phyloP scores from a whole-genome alignment of 2,888 invertebrate species.

The Pteria penguin region DNA sequence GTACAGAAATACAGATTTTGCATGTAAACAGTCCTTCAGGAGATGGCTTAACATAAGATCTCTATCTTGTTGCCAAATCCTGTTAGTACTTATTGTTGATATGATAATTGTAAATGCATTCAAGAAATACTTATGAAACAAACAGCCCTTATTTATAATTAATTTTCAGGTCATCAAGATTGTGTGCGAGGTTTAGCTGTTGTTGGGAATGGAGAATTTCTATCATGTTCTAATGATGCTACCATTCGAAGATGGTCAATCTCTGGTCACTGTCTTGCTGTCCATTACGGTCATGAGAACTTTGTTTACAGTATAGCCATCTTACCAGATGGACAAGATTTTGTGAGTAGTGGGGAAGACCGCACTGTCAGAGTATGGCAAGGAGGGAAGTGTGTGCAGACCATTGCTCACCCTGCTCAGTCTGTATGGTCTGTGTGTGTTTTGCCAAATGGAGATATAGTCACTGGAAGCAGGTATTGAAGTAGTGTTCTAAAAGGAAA shows the following conservation, averaged over 20 bases:
- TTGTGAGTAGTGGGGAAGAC: slow-evolving; percentile 94
- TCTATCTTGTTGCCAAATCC: no score
- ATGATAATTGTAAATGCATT: no score
- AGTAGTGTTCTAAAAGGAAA: no score
- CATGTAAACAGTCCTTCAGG: no score
- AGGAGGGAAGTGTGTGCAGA: slow-evolving; percentile 82
- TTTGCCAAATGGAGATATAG: slow-evolving; percentile 92
- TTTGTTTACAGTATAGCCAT: slow-evolving; percentile 87
- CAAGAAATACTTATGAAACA: no score
- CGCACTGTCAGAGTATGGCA: slow-evolving; percentile 91
- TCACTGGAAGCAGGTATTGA: slow-evolving; percentile 88
- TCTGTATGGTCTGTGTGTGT: slow-evolving; percentile 93
- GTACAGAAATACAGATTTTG: no score
- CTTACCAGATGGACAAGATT: slow-evolving; percentile 82
- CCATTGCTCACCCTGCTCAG: slow-evolving; percentile 89
- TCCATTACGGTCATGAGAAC: slow-evolving; percentile 90
- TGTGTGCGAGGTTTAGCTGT: slow-evolving; percentile 91
- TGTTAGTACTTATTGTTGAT: no score
- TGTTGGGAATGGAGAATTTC: slow-evolving; percentile 85
- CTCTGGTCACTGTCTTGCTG: slow-evolving; percentile 85
- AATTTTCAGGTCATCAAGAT: slow-evolving; percentile 89
- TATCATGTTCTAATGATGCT: slow-evolving; percentile 96
- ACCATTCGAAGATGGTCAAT: slow-evolving; percentile 90
- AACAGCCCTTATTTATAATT: no score
- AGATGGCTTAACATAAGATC: no score